Evolutionary conservation across 2,888 invertebrate species (phyloP).

Genomic region (Pristionchus japonicus): DNA sequence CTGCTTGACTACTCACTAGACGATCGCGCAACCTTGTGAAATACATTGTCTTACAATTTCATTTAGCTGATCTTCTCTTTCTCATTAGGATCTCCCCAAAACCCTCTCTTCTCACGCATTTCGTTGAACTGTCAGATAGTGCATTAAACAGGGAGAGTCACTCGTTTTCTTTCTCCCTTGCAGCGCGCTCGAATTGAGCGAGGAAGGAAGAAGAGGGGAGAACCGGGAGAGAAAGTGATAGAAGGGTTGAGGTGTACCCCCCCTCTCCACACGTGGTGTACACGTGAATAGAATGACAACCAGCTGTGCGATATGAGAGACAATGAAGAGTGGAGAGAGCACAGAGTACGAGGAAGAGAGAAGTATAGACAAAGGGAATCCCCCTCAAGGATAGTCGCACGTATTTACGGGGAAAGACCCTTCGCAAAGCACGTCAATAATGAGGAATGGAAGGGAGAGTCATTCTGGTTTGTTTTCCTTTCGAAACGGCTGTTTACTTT

Average conservation of each 20-base stretch:
- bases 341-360: not conserved
- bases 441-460: not conserved
- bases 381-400: not conserved
- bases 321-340: not conserved
- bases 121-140: not conserved
- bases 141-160: not conserved
- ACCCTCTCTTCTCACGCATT: not conserved
- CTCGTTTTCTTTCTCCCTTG: not conserved
- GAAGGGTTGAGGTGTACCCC: not conserved
- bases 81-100: not conserved
- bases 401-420: not conserved
- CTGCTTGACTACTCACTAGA: not conserved
- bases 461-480: not conserved
- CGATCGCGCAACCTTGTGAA: not conserved
- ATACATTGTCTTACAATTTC: not conserved
- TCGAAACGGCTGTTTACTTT: not conserved
- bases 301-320: not conserved
- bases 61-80: not conserved
- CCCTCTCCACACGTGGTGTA: not conserved
- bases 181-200: not conserved
- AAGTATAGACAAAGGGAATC: conserved; percentile 11
- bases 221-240: not conserved
- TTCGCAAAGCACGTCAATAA: not conserved
- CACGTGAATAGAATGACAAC: not conserved
- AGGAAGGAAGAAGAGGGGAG: not conserved